Conservation (phyloP, 30 jellyfish, hydroid and myxozoan genomes). For the Hydractinia symbiolongicarpus region DNA sequence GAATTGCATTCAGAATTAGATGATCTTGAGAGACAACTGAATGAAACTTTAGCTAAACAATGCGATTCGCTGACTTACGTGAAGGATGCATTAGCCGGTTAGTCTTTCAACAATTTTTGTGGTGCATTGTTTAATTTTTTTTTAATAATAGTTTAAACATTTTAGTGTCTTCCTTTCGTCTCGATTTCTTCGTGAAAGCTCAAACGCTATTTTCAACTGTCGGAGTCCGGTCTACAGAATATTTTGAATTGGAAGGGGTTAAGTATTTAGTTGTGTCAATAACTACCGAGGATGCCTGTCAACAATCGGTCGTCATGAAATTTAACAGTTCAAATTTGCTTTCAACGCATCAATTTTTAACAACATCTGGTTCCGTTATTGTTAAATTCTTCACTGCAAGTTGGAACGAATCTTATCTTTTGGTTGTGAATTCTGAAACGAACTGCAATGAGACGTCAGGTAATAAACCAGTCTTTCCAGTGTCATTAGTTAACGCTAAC, state of each 20-base stretch:
- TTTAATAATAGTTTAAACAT: background rate
- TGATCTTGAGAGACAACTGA: background rate
- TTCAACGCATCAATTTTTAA: conserved; percentile 26
- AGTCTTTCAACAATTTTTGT: background rate
- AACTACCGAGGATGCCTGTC: background rate
- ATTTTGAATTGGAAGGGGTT: conserved; percentile 32
- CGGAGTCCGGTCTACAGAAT: conserved; percentile 28
- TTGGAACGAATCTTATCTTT: conserved; percentile 21
- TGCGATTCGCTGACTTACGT: conserved; percentile 43
- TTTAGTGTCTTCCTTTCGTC: conserved; percentile 30
- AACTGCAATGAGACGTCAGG: conserved; percentile 15
- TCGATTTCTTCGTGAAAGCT: conserved; percentile 25
- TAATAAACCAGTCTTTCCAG: background rate
- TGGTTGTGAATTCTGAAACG: conserved; percentile 13
- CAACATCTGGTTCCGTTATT: conserved; percentile 35
- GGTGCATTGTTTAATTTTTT: background rate
- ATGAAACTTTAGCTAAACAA: background rate
- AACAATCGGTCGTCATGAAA: conserved; percentile 19
- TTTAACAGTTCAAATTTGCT: conserved; percentile 1
- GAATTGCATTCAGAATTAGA: background rate
- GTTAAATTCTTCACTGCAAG: conserved; percentile 12
- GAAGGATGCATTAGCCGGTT: conserved; percentile 28
- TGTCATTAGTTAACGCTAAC: background rate
- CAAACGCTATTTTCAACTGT: conserved; percentile 28
- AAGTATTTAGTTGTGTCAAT: conserved; percentile 39